Evolutionary conservation across 2,888 invertebrate species (phyloP), one percentile per base, ranked within the genome.

Genomic region (Melipona beecheii): DNA sequence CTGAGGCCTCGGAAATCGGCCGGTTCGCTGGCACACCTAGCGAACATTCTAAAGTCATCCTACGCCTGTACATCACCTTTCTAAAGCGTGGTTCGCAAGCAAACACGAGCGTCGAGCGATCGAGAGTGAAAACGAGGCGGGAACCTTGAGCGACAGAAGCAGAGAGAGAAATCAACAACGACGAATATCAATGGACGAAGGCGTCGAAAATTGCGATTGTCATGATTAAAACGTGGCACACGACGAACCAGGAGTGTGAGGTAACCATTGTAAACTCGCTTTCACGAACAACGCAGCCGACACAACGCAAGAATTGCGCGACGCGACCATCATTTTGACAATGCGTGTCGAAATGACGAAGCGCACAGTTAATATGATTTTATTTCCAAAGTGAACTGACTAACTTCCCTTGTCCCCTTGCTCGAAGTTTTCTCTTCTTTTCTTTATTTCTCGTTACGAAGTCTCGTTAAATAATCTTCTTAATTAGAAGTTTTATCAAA

Each of bases 31-130:
- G 70, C 73, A 54, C 76, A 56, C 78, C 72, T 65, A 65, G 9
- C 75, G 49, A 27, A 56, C 68, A 75, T 84, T 84, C 76, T 80
- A 72, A 74, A 75, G 78, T 58, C 78, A 64, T 76, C 65, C 76
- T 72, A 76, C 66, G 70, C 84, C 36, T 62, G 60, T 84, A 27
- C 84, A 75, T 87, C 87, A 82, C 84, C 82, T 76, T 82, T 87
- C 78, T 82, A 81, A 87, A 82, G 54, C 78, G 82, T 83, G 78
- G 64, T 68, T 60, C 52, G 86, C 78, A 78, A 84, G 69, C 54
- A 65, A 49, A 83, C 64, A 50, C 70, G 77, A 24, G 52, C 43
- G 36, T n/a, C 27, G 60, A 43, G 73, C 21, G 27, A 27, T 15
- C 56, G 78, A 75, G 60, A 74, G 82, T 72, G 83, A 78, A 78